Evolutionary conservation across 2,797 vertebrate genomes (phyloP), one percentile per base, ranked within the genome.

Genomic region (Thripadectes ignobilis): DNA sequence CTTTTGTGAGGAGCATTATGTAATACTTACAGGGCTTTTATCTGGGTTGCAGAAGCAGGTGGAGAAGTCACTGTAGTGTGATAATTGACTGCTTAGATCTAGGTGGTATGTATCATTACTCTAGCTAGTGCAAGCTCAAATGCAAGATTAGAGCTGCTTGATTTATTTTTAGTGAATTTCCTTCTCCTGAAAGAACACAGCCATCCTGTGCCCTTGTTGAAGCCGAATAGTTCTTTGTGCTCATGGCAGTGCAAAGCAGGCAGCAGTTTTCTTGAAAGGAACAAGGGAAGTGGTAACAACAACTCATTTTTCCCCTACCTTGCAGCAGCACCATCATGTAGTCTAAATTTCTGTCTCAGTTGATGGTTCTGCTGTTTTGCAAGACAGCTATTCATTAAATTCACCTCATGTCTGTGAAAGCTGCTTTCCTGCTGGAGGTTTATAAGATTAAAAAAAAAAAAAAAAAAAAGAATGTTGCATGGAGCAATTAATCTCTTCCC

Each of bases 161-260:
- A 36, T 84, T 89, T 88, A 84, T 92, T 95, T 90, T 88, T 74
- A 57, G 80, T 59, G 65, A 39, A 39, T 79, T 39, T 79, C 34
- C 46, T 82, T 69, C 38, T 89, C 20, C 59, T 86, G 80, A 27
- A 87, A 79, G 76, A 48, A 45, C 72, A 48, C 32, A 84, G 41
- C 26, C 51, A n/a, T 45, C 41, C 48, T 48, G 46, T 91, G 78
- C 68, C 55, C 41, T 69, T 57, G 55, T 22, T 58, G 54, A 80
- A 88, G 63, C 74, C 0, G 1, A 8, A 3, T 65, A 48, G 29
- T 57, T 48, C 76, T 81, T 43, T 61, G 45, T 67, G 24, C 55
- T 71, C 2, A 4, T 82, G 54, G 59, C 0, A 0, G 58, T 1
- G 17, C 43, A 55, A 68, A 85, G 22, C 46, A 85, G 66, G 76